Conservation (phyloP, 2,113 vertebrate genomes). For the Notothenia rossii region DNA sequence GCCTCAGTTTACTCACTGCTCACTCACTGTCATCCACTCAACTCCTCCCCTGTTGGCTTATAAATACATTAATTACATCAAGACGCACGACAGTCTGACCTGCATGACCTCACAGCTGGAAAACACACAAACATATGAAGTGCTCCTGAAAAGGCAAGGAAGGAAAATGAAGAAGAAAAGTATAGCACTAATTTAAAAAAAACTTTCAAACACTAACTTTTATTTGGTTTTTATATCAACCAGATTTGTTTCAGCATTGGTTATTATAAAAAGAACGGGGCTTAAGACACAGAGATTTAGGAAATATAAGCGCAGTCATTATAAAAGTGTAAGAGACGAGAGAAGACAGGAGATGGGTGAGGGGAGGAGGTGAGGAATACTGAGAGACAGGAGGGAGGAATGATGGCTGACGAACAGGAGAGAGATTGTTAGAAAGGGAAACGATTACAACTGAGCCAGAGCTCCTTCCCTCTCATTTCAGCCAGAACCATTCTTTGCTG, state of each 20-base stretch:
- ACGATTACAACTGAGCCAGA: slow-evolving; percentile 24
- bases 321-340: slow-evolving; percentile 13
- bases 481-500: slow-evolving; percentile 21
- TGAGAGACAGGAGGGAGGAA: slow-evolving; percentile 10
- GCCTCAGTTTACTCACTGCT: slow-evolving; percentile 56
- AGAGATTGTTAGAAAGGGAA: slow-evolving; percentile 37
- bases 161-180: slow-evolving; percentile 4
- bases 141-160: slow-evolving; percentile 28
- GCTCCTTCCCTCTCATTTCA: slow-evolving; percentile 33
- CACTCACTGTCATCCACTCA: slow-evolving; percentile 63
- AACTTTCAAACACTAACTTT: neutral
- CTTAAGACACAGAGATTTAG: slow-evolving; percentile 23
- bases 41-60: slow-evolving; percentile 55
- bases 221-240: neutral
- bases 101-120: slow-evolving; percentile 62
- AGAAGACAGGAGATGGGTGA: slow-evolving; percentile 30
- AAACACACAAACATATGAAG: slow-evolving; percentile 58
- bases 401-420: slow-evolving; percentile 20
- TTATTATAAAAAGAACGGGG: slow-evolving; percentile 40
- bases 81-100: slow-evolving; percentile 43
- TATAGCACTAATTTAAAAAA: neutral
- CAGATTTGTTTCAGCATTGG: neutral
- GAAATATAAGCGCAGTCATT: slow-evolving; percentile 31
- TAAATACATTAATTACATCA: slow-evolving; percentile 70
- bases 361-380: slow-evolving; percentile 7